phyloP scores from a whole-genome alignment of 2,888 invertebrate species.

The Tenthredo livida region DNA sequence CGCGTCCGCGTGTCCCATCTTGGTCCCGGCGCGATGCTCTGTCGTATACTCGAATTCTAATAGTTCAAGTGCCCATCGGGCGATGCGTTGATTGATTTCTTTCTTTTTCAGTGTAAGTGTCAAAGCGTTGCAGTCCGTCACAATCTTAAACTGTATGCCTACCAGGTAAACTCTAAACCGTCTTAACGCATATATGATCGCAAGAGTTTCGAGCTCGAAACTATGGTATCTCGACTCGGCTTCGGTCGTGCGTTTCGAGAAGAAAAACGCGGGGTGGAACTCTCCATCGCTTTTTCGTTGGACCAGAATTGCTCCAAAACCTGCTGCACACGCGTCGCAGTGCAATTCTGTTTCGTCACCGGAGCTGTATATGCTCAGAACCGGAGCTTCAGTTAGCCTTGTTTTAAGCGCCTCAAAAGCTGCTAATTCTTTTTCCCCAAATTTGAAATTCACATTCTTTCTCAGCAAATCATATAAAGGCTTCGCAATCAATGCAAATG shows the following conservation, averaged over 20 bases:
- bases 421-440: constrained; percentile 59
- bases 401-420: constrained; percentile 59
- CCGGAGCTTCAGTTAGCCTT: constrained; percentile 58
- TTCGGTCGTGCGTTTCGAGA: constrained; percentile 48
- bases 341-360: constrained; percentile 56
- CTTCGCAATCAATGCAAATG: constrained; percentile 61
- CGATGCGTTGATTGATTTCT: constrained; percentile 56
- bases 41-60: constrained; percentile 56
- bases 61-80: constrained; percentile 58
- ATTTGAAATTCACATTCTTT: constrained; percentile 60
- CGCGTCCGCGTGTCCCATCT: constrained; percentile 60
- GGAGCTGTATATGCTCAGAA: constrained; percentile 66
- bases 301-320: constrained; percentile 44
- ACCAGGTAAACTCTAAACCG: constrained; percentile 58
- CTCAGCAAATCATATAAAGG: constrained; percentile 63
- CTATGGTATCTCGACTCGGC: constrained; percentile 57
- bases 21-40: constrained; percentile 55
- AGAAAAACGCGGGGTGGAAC: constrained; percentile 47
- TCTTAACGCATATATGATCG: constrained; percentile 63
- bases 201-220: constrained; percentile 61
- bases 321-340: constrained; percentile 39
- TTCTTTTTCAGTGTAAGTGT: constrained; percentile 57
- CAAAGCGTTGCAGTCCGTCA: constrained; percentile 60
- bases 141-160: constrained; percentile 60
- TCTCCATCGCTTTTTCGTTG: constrained; percentile 11